These are phyloP conservation scores for Alethe castanea DNA, from an alignment of 2,113 vertebrate species.

Conservation along the genomic window DNA sequence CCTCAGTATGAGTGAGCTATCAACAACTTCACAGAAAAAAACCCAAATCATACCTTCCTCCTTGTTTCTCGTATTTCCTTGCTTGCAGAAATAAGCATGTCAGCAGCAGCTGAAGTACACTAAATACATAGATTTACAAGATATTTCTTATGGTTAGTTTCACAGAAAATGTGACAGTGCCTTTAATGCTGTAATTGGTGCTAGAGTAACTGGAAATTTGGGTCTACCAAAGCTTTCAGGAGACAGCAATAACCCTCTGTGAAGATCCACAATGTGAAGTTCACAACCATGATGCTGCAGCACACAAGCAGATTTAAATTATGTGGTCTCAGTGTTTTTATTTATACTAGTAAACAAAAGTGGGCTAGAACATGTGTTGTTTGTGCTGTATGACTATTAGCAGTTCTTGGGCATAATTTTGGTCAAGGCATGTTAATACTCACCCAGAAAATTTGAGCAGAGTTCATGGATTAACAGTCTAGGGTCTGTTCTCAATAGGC, in stretches of 20 bases:
- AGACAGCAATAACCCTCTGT: not conserved
- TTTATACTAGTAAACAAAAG: not conserved
- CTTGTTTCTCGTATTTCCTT: not conserved
- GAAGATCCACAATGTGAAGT: not conserved
- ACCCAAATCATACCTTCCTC: not conserved
- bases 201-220: not conserved
- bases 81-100: not conserved
- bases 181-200: not conserved
- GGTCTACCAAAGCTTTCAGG: not conserved
- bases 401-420: not conserved
- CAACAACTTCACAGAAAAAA: not conserved
- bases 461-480: not conserved
- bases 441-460: not conserved
- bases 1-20: not conserved
- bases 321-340: not conserved
- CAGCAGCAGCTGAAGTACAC: not conserved
- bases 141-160: not conserved
- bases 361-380: not conserved
- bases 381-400: not conserved
- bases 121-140: not conserved
- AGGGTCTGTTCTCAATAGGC: not conserved
- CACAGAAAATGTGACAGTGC: not conserved
- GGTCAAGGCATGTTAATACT: not conserved
- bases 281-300: not conserved
- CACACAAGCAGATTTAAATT: not conserved